Evolutionary conservation across 2,888 invertebrate genomes (phyloP), one percentile per base, ranked within the genome.

Genomic region (Galeruca laticollis): DNA sequence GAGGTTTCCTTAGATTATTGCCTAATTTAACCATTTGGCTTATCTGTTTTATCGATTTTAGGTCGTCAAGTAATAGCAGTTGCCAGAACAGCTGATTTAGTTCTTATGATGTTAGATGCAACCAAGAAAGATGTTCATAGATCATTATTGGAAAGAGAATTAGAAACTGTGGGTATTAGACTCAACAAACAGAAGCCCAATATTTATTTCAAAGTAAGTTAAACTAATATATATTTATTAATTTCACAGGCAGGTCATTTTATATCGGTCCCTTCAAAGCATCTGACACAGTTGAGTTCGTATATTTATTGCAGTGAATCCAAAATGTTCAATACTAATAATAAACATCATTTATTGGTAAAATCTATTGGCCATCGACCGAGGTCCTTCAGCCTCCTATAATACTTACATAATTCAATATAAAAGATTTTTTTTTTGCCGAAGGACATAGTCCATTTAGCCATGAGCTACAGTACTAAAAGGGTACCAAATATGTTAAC

Each of bases 81-180:
- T 9, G 99, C 99, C 0, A 89, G 99, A 80, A 99, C 99, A 3
- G 97, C 99, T 0, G 99, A 99, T 87, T 87, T 99, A 78, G 97
- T 99, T 43, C 88, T 99, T 31, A 99, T 99, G 95, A 99, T 99
- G 99, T 86, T 99, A 84, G 99, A 99, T 84, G 99, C 99, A 0
- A 97, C 98, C 0, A 99, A 99, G 86, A 97, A 97, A 65, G 98
- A 98, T 82, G 95, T 97, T 51, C 99, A 99, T 85, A 90, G 96
- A 72, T 91, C 93, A 73, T 87, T 98, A 67, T 87, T 99, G 33
- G 99, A 99, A 84, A 92, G 90, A 73, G 99, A 99, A 85, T 89
- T 99, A 84, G 99, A 99, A 87, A 94, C 95, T 80, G 99, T 99
- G 35, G 99, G 99, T 71, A 99, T 99, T 79, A 89, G 99, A 79